These are phyloP conservation scores for Drosophila rhopaloa DNA, from an alignment of 1,140 invertebrate species.

Conservation along the genomic window DNA sequence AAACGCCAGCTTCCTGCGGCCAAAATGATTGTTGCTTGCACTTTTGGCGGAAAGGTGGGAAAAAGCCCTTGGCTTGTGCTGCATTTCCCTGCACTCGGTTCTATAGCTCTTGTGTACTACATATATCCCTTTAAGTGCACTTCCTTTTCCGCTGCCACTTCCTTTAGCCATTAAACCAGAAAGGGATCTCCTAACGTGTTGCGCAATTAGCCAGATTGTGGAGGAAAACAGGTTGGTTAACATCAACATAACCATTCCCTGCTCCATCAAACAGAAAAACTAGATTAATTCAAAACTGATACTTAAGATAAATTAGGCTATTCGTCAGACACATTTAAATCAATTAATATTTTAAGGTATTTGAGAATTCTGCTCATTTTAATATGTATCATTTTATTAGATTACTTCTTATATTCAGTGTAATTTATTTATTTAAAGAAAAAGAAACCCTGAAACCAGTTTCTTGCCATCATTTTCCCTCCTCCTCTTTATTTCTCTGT, in stretches of 20 bases:
- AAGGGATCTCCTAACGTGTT: conserved; percentile 35
- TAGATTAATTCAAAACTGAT: neutral
- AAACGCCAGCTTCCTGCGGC: conserved; percentile 76
- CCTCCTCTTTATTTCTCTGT: conserved; percentile 38
- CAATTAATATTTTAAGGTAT: too few relatives aligned
- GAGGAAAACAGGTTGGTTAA: conserved; percentile 22
- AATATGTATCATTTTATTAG: neutral
- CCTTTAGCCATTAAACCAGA: conserved; percentile 27
- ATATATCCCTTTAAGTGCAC: conserved; percentile 44
- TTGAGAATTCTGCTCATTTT: neutral
- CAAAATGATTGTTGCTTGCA: conserved; percentile 70
- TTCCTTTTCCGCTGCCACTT: conserved; percentile 48
- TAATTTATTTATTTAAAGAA: conserved; percentile 31
- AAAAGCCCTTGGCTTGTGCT: conserved; percentile 13
- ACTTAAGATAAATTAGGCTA: neutral
- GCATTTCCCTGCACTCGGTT: conserved; percentile 13
- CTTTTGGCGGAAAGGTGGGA: conserved; percentile 51
- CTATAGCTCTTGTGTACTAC: neutral
- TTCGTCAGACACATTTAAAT: too few relatives aligned
- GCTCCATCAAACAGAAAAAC: neutral
- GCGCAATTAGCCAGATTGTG: conserved; percentile 27
- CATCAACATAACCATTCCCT: neutral
- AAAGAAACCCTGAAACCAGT: conserved; percentile 11
- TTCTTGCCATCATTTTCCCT: conserved; percentile 11
- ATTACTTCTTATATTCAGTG: neutral